Evolutionary conservation across 2,113 vertebrate genomes (phyloP).

Genomic region (Nyctereutes procyonoides): DNA sequence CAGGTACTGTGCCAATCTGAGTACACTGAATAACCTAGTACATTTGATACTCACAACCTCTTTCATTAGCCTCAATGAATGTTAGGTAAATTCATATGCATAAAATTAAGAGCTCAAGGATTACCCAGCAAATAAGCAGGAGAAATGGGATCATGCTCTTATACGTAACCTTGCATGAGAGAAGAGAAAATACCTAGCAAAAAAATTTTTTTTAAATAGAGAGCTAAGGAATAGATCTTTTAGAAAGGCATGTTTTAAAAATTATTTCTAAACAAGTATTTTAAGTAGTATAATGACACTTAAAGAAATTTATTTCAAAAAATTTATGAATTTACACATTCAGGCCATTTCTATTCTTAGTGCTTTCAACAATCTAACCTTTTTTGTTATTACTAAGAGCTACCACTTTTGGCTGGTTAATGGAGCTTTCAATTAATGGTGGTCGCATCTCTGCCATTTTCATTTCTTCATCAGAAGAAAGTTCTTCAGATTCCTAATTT

Average conservation of each 20-base stretch:
- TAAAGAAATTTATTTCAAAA: conserved; percentile 36
- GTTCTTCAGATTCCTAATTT: conserved; percentile 95
- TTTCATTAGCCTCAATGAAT: neutral
- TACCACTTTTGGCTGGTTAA: conserved; percentile 98
- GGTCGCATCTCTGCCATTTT: conserved; percentile 98
- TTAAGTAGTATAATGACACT: conserved; percentile 51
- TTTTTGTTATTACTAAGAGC: conserved; percentile 96
- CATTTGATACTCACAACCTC: neutral
- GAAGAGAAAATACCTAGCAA: neutral
- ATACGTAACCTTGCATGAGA: neutral
- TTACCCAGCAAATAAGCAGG: neutral
- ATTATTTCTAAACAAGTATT: conserved; percentile 23
- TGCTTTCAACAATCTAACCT: conserved; percentile 87
- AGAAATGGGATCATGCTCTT: conserved; percentile 15
- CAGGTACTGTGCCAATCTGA: neutral
- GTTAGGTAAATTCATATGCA: neutral
- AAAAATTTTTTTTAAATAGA: conserved; percentile 34
- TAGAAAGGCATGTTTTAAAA: conserved; percentile 46
- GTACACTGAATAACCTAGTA: neutral
- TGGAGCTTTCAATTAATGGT: conserved; percentile 97
- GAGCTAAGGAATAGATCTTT: neutral
- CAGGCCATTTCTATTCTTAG: conserved; percentile 3
- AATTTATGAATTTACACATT: neutral
- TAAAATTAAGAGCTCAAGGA: conserved; percentile 51
- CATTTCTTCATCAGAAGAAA: conserved; percentile 98